Percentiles rank a stretch among this genome's conserved stretches.
Evolutionary conservation across 2,113 vertebrate species (phyloP).

Genomic region (Pseudolaguvia tuberculata): DNA sequence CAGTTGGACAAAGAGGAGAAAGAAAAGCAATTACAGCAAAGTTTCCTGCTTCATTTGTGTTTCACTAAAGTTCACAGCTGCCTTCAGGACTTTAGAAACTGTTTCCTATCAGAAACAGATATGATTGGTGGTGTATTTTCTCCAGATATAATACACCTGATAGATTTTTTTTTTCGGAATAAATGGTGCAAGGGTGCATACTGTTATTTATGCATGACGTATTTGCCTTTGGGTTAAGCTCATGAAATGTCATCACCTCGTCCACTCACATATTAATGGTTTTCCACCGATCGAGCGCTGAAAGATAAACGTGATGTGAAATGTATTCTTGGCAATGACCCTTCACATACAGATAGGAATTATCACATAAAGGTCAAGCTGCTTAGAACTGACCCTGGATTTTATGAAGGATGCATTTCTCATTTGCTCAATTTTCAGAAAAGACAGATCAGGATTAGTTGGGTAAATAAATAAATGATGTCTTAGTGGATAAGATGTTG

Average conservation of each 20-base stretch:
- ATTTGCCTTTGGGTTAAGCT: conserved; percentile 2
- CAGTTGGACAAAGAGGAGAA: neutral
- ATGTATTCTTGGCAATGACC: conserved; percentile 29
- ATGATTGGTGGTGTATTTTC: neutral
- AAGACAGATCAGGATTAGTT: neutral
- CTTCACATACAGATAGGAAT: conserved; percentile 25
- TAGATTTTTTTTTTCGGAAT: conserved; percentile 5
- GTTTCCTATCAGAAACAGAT: neutral
- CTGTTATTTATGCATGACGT: conserved; percentile 11
- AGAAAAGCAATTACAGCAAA: neutral
- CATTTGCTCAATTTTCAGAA: neutral
- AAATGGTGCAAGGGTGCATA: neutral
- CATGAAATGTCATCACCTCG: conserved; percentile 35
- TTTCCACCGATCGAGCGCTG: conserved; percentile 7
- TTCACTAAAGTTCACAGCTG: neutral
- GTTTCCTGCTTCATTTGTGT: neutral
- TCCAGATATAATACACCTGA: neutral
- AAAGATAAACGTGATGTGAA: conserved; percentile 28
- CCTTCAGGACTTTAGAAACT: conserved; percentile 13
- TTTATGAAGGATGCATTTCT: conserved; percentile 36
- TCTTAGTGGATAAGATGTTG: no score
- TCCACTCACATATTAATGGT: conserved; percentile 27
- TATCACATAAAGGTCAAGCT: conserved; percentile 24
- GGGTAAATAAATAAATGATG: neutral
- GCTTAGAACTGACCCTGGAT: conserved; percentile 25